These are phyloP conservation scores for Rhodinocichla rosea DNA, from an alignment of 2,113 vertebrate genomes.

Conservation along the genomic window DNA sequence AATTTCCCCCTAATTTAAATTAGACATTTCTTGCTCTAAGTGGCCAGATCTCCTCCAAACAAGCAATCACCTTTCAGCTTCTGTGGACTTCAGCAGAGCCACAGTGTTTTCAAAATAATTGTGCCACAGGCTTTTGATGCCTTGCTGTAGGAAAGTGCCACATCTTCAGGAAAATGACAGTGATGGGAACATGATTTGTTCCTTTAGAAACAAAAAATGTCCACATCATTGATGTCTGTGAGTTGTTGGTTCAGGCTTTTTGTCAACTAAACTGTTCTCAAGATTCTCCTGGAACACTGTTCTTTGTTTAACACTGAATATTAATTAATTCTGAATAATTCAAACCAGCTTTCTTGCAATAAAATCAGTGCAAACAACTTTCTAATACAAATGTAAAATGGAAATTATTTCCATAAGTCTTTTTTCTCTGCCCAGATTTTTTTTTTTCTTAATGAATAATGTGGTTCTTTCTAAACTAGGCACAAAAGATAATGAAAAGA, in stretches of 20 bases:
- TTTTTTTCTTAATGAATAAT: not conserved
- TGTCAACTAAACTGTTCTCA: not conserved
- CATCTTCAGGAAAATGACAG: not conserved
- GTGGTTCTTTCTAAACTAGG: not conserved
- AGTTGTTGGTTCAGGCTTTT: not conserved
- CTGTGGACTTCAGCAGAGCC: not conserved
- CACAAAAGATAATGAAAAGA: not conserved
- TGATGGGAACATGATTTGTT: not conserved
- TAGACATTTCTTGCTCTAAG: not conserved
- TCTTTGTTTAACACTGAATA: conserved; percentile 3
- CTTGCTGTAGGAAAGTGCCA: not conserved
- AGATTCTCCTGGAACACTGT: not conserved
- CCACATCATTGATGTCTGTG: not conserved
- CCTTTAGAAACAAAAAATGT: not conserved
- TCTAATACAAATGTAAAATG: not conserved
- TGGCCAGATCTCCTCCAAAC: not conserved
- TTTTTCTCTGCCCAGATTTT: not conserved
- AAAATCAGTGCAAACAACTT: conserved; percentile 20
- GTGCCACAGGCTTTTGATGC: not conserved
- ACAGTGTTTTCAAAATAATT: not conserved
- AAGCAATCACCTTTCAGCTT: not conserved
- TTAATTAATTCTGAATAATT: conserved; percentile 8
- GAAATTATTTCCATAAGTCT: not conserved
- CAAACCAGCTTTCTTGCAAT: conserved; percentile 23
- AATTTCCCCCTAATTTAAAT: too few relatives aligned